Evolutionary conservation across 2,797 vertebrate genomes (phyloP), one percentile per base, ranked within the genome.

Genomic region (Pseudopleuronectes americanus): DNA sequence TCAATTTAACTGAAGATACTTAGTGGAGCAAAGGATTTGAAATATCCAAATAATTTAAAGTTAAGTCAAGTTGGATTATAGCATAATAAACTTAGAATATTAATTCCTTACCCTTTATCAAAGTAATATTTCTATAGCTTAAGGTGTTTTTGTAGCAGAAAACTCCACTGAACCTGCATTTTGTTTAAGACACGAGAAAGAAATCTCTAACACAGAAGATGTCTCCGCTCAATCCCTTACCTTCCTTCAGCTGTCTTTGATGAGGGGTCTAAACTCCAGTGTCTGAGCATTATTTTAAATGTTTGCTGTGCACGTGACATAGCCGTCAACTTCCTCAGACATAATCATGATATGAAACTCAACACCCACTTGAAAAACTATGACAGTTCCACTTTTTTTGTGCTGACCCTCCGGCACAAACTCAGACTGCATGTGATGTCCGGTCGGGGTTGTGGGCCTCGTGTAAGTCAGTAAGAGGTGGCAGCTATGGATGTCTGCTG

Each of bases 371-470:
- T 63, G 59, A 82, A 83, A 72, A 71, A 57, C 43, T 10, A 66
- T 51, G 38, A 64, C 33, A 79, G 68, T 95, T 95, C 92, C 89
- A 88, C 89, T 91, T 89, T 93, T 80, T 91, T 90, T 76, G 56
- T 88, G 93, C 92, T 93, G 92, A 95, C 86, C 90, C 72, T 79
- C 65, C 22, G 38, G 17, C 59, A 48, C 16, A n/a, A 63, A 79
- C 19, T 4, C 77, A 86, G 88, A 83, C 87, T 76, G 77, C 92
- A 88, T 73, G 86, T 92, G 90, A 94, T 85, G 74, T 89, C 57
- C 60, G 21, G 65, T 26, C 67, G 49, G 58, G 48, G 26, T 58
- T 72, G 67, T 57, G 53, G 4, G 53, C 8, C 19, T 24, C 49
- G n/a, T 24, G 65, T 41, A 57, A 57, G 49, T 38, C 57, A 57